Base-by-base conservation (phyloP, 1,140 invertebrate species). In the Drosophila pruinosa region DNA sequence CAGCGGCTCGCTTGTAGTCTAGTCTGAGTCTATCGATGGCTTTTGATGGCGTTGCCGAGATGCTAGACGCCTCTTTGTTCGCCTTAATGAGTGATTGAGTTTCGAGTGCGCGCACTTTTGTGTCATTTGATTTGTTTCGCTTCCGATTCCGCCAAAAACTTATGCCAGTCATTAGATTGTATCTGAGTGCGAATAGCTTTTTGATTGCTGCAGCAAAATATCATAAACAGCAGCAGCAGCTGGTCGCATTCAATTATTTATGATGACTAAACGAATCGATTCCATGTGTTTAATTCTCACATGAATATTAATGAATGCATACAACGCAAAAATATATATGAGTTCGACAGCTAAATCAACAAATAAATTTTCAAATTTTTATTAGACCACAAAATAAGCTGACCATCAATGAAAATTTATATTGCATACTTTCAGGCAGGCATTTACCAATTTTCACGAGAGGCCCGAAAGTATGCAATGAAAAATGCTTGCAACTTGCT, bases 101-200 rank as follows among this genome's bases (percentile, higher is more conserved):
- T 67, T 68, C 58, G 61, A 54, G 59, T 74, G 69, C 43, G 48
- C 47, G 48, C 47, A 74, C 70, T 69, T 86, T 68, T 59, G 76
- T 53, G 70, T 64, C 70, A 79, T 59, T 85, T 73, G 68, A 86
- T 86, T 88, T 64, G 70, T 69, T 75, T 78, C 58, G 82, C 83
- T 88, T 88, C 82, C 82, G 82, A 88, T 82, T 82, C 50, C 71
- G 68, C 39, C 38, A 73, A 45, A 50, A 68, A 56, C 79, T 86
- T 59, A 56, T 59, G 72, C 56, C 34, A 77, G 77, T 77, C 80
- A 77, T 86, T 81, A 70, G 69, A 86, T 85, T 56, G 56, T 86
- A 86, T 85, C 77, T 74, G 34, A 67, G 47, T 58, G 56, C 52
- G 56, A 61, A 52, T 39, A 61, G 34, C 24, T 31, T 50, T 39